Evolutionary conservation across 2,113 vertebrate species (phyloP), one percentile per base, ranked within the genome.

Genomic region (Pontoporia blainvillei): DNA sequence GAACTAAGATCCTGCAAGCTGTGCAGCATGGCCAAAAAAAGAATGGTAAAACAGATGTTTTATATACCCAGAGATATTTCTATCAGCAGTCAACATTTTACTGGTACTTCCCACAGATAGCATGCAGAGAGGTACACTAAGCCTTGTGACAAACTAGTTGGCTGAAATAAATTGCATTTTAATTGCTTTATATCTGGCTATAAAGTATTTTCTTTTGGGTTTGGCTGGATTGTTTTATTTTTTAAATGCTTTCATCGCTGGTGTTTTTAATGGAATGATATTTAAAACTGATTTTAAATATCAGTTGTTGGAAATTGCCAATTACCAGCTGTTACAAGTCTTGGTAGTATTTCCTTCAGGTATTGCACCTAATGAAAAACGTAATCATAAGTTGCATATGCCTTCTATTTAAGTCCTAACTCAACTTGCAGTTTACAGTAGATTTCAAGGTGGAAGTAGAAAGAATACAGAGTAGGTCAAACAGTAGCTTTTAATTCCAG

Each of bases 121-220:
- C 27, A 23, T 66, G n/a, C 29, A 67, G 46, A 49, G 49, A 49
- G 49, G 76, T 78, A 54, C 10, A 13, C 46, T 73, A 87, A 52
- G 81, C 20, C 76, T 69, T 67, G 41, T 73, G 76, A 73, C 23
- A 92, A 95, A 79, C n/a, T 71, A 72, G 36, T 81, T 93, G 34
- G 11, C 59, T 78, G 52, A 69, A 84, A 92, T 66, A 67, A 76
- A 18, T 90, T 88, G 88, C 8, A 44, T 92, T 72, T 95, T 88
- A 86, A 96, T 89, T 79, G 25, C 41, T 95, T 94, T 83, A 17
- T 83, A 67, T 92, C 36, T 86, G 15, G 5, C 84, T 90, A 34
- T 69, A 39, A 90, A 83, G 12, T 69, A 36, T 78, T 95, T 97
- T 96, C 34, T 84, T 96, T 90, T 69, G 25, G n/a, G 64, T 85